Evolutionary conservation across 2,113 vertebrate genomes (phyloP), one percentile per base, ranked within the genome.

Genomic region (Ramphastos sulfuratus): DNA sequence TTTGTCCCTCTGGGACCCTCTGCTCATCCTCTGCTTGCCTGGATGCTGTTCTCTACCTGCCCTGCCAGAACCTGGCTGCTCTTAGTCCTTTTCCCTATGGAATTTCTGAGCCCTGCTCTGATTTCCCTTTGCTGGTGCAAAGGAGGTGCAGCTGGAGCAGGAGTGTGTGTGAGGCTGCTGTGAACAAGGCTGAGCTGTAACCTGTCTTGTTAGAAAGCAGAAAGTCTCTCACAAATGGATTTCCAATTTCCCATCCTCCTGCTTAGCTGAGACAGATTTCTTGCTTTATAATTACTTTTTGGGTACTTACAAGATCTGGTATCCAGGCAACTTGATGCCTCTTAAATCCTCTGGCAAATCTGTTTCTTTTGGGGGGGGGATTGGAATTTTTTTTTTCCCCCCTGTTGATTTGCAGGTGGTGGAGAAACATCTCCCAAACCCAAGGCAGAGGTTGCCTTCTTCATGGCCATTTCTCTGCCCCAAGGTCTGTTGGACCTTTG

Each of bases 241-340:
- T 97, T 97, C 97, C 97, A 93, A 97, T 97, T 97, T 97, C 95
- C 95, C 56, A 4, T 95, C 97, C 93, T 79, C 97, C 93, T 97
- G 97, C 97, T 96, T 93, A 30, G 90, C 96, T 15, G 48, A 96
- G 96, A 96, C 96, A 92, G 95, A 97, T 96, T 97, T 97, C 93
- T 95, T 93, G 97, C 73, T 96, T 97, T 96, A 88, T 97, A 97
- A 97, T 97, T 97, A 97, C 97, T 96, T 97, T 95, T 94, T 92
- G 94, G 95, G 94, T 95, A 82, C 95, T 96, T 96, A 94, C 80
- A 95, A 82, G 96, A 90, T 92, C 96, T 24, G 67, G 98, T 98
- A 97, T 97, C 98, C 96, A 97, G 93, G 97, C 97, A 97, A 97
- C 97, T 92, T 77, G 95, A 95, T 89, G 96, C 95, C 75, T 96